Evolutionary conservation across 2,113 vertebrate genomes (phyloP).

Genomic region (Vidua macroura): DNA sequence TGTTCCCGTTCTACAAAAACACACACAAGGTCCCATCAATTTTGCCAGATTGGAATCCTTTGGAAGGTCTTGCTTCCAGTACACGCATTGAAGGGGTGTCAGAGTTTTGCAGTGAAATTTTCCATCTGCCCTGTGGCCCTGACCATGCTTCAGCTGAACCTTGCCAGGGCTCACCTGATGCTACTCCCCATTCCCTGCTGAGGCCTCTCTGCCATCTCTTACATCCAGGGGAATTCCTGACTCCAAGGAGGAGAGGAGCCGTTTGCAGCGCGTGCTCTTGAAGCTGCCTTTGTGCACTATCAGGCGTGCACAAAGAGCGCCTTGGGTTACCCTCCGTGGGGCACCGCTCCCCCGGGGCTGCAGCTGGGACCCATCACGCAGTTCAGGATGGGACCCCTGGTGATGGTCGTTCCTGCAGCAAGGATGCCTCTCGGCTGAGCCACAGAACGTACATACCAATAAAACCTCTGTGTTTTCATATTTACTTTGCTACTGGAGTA

Average conservation of each 20-base stretch:
- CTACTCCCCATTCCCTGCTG: rapidly evolving
- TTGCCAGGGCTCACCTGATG: not conserved
- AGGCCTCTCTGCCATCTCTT: rapidly evolving
- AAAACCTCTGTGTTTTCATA: conserved; percentile 43
- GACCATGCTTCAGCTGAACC: rapidly evolving
- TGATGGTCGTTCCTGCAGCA: not conserved
- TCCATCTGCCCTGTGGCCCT: rapidly evolving
- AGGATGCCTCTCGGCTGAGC: not conserved
- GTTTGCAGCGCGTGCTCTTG: rapidly evolving
- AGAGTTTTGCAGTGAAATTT: not conserved
- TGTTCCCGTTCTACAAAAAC: not conserved
- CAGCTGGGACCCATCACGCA: not conserved
- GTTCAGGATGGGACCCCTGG: not conserved
- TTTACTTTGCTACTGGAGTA: conserved; percentile 52
- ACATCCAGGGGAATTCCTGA: not conserved
- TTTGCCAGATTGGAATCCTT: not conserved
- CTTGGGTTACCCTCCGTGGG: not conserved
- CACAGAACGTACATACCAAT: not conserved
- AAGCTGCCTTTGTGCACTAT: not conserved
- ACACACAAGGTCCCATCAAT: not conserved
- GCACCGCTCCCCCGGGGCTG: not conserved
- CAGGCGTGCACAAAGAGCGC: rapidly evolving
- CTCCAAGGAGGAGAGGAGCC: not conserved
- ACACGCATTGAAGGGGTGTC: rapidly evolving
- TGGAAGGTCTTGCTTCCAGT: not conserved